Conservation (phyloP, 2,113 vertebrate species). For the Aegithalos caudatus region DNA sequence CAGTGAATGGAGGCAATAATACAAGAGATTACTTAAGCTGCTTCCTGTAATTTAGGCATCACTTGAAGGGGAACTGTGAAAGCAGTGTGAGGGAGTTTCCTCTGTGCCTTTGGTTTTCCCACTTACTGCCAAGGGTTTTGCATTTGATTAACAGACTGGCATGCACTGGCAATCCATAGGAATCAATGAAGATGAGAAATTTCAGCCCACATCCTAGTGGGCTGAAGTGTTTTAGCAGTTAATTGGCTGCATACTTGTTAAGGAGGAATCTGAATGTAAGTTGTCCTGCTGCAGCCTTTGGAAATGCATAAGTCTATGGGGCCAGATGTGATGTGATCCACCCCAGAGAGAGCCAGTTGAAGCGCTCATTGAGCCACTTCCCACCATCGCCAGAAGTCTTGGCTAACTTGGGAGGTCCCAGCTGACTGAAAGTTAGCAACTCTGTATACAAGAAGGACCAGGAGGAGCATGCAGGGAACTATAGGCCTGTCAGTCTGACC, state of each 20-base stretch:
- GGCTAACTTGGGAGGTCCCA: not conserved
- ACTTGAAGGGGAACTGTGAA: not conserved
- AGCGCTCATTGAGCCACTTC: not conserved
- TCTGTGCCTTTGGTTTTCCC: not conserved
- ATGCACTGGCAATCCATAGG: not conserved
- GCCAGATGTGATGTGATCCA: not conserved
- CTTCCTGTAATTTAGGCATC: not conserved
- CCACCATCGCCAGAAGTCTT: not conserved
- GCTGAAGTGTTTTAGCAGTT: not conserved
- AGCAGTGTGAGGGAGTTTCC: slow-evolving; percentile 4
- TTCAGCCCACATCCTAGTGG: not conserved
- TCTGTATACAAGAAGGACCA: not conserved
- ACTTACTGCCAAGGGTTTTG: not conserved
- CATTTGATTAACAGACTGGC: not conserved
- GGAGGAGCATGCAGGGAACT: not conserved
- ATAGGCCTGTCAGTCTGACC: not conserved
- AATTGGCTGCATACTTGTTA: not conserved
- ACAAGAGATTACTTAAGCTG: not conserved
- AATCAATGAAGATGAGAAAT: slow-evolving; percentile 18
- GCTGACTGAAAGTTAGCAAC: not conserved
- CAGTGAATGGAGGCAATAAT: not conserved
- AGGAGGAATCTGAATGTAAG: not conserved
- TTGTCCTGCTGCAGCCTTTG: not conserved
- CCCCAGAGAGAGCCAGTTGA: not conserved
- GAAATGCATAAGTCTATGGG: not conserved